Evolutionary conservation across 2,888 invertebrate genomes (phyloP).

Genomic region (Erpobdella octoculata): DNA sequence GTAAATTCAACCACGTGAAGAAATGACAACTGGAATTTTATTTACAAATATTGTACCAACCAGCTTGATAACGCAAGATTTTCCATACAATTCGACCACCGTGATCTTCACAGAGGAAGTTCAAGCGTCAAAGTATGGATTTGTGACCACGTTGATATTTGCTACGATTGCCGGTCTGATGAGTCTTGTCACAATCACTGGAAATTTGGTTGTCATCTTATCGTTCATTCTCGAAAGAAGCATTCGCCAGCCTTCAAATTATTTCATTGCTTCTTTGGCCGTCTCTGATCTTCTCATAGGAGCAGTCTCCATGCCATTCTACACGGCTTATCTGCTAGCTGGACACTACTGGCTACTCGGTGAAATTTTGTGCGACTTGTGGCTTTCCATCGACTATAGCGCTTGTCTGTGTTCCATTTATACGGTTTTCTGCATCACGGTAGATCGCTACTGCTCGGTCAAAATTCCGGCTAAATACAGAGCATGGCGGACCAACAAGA

Average conservation of each 20-base stretch:
- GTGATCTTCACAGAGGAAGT: background rate
- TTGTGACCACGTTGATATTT: slow-evolving; percentile 74
- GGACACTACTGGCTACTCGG: slow-evolving; percentile 85
- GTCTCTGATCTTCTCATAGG: slow-evolving; percentile 95
- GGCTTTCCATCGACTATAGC: slow-evolving; percentile 97
- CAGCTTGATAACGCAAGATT: too few species aligned
- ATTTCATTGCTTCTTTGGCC: slow-evolving; percentile 91
- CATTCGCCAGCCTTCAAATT: slow-evolving; percentile 83
- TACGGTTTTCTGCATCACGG: slow-evolving; percentile 95
- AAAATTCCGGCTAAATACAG: slow-evolving; percentile 94
- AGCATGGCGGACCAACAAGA: slow-evolving; percentile 87
- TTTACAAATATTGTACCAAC: too few species aligned
- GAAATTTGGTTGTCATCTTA: slow-evolving; percentile 86
- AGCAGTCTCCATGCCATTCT: slow-evolving; percentile 63
- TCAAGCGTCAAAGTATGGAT: slow-evolving; percentile 59
- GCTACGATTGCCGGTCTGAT: slow-evolving; percentile 77
- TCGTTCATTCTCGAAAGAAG: slow-evolving; percentile 89
- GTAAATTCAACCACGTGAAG: too few species aligned
- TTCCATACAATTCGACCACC: too few species aligned
- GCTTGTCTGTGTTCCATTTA: slow-evolving; percentile 92
- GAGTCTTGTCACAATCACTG: slow-evolving; percentile 79
- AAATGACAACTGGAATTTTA: too few species aligned
- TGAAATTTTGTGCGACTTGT: slow-evolving; percentile 87
- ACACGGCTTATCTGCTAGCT: slow-evolving; percentile 92
- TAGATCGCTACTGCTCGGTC: slow-evolving; percentile 95